A percentile compares a stretch with the other conserved stretches of the same genome.
Evolutionary conservation across 2,888 invertebrate genomes (phyloP).

Genomic region (Diaprepes abbreviatus): DNA sequence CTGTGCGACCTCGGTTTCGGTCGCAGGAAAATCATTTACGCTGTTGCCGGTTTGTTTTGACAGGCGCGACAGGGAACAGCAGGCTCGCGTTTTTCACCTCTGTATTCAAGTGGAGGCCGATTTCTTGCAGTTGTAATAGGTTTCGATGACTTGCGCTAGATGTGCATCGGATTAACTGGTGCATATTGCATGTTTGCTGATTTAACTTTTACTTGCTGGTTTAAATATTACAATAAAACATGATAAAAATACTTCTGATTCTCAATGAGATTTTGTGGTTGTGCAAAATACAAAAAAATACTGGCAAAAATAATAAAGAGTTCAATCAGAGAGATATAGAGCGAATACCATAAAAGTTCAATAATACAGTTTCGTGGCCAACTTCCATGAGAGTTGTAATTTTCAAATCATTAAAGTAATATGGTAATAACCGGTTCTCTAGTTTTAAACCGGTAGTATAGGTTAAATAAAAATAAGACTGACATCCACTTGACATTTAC

Average conservation of each 20-base stretch:
- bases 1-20: slow-evolving; percentile 45
- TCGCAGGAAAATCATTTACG: slow-evolving; percentile 41
- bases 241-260: not conserved
- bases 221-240: slow-evolving; percentile 6
- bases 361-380: too few species aligned
- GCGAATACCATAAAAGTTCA: too few species aligned
- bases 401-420: too few species aligned
- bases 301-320: too few species aligned
- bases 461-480: too few species aligned
- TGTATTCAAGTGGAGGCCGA: slow-evolving; percentile 32
- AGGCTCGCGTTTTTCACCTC: slow-evolving; percentile 28
- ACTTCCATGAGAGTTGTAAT: too few species aligned
- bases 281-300: too few species aligned
- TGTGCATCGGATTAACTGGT: slow-evolving; percentile 25
- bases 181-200: slow-evolving; percentile 19
- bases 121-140: slow-evolving; percentile 18
- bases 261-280: not conserved
- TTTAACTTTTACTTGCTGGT: slow-evolving; percentile 26
- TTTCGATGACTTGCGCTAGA: slow-evolving; percentile 27
- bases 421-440: too few species aligned
- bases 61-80: slow-evolving; percentile 40
- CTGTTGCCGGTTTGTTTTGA: slow-evolving; percentile 41
- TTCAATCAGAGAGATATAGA: too few species aligned
- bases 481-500: too few species aligned
- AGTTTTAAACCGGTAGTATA: too few species aligned